These are phyloP conservation scores for Macrobrachium nipponense DNA, from an alignment of 1,140 invertebrate genomes.

Conservation along the genomic window DNA sequence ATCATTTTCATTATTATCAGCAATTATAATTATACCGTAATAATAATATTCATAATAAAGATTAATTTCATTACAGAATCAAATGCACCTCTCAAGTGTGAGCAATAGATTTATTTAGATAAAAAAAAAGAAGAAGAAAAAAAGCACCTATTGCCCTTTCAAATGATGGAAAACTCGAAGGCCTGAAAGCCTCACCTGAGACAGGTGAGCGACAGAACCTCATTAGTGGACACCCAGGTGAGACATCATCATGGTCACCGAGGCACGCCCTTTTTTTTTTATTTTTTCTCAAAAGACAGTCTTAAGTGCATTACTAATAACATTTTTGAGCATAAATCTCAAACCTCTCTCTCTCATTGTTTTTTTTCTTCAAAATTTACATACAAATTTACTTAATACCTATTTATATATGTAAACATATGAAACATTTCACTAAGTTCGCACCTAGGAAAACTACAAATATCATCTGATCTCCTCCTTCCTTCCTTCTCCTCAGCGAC, in stretches of 20 bases:
- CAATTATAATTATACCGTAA: too few relatives aligned
- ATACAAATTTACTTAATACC: conserved; percentile 60
- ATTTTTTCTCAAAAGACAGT: neutral
- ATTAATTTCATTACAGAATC: conserved; percentile 14
- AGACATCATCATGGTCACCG: neutral
- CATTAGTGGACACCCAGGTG: neutral
- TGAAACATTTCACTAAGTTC: conserved; percentile 57
- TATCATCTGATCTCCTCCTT: conserved; percentile 42
- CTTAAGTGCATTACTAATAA: conserved; percentile 27
- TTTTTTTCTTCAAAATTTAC: conserved; percentile 49
- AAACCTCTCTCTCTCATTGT: conserved; percentile 23
- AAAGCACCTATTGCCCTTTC: conserved; percentile 50
- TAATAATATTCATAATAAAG: conserved; percentile 23
- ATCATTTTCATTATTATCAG: too few relatives aligned
- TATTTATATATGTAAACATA: conserved; percentile 62
- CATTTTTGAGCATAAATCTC: conserved; percentile 53
- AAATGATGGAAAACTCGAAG: conserved; percentile 36
- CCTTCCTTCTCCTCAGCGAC: too few relatives aligned
- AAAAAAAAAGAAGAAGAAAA: neutral
- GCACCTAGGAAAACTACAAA: conserved; percentile 61
- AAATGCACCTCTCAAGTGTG: conserved; percentile 54
- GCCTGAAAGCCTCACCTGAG: too few relatives aligned
- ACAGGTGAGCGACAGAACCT: conserved; percentile 2
- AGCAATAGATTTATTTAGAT: conserved; percentile 46
- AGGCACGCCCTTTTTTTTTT: neutral